Percentiles rank a stretch among this genome's conserved stretches.
These are phyloP conservation scores for Dendrocincla tyrannina DNA, from an alignment of 2,797 vertebrate species.

Conservation along the genomic window DNA sequence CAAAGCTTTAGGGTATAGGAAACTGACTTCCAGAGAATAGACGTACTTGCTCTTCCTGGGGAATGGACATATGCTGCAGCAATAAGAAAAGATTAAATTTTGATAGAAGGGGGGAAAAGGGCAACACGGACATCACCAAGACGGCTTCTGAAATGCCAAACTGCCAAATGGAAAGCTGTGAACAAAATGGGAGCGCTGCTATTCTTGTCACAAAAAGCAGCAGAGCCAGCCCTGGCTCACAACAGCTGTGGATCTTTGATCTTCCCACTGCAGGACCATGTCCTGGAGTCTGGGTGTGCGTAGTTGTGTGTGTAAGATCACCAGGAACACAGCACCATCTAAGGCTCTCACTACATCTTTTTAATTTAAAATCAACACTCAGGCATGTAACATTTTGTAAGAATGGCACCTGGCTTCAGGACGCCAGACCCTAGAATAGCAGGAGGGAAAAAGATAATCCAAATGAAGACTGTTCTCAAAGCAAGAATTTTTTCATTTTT, in stretches of 20 bases:
- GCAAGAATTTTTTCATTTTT: background rate
- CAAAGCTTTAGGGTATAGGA: background rate
- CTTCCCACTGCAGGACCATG: background rate
- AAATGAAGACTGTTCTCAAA: background rate
- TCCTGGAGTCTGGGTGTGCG: background rate
- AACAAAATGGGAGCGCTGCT: background rate
- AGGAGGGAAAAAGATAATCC: background rate
- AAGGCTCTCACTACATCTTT: background rate
- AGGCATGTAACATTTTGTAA: background rate
- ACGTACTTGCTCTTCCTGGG: background rate
- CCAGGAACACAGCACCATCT: background rate
- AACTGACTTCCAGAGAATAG: background rate
- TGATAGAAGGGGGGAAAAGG: background rate
- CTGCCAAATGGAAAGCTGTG: background rate
- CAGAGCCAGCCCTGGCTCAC: rapidly evolving
- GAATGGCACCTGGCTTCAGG: background rate
- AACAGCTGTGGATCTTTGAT: background rate
- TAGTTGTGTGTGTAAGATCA: background rate
- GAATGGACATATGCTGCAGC: rapidly evolving
- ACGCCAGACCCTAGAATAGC: background rate
- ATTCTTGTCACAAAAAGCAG: background rate
- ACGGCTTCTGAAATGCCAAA: background rate
- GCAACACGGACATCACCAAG: background rate
- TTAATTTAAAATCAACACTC: background rate
- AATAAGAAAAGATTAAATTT: background rate